A percentile compares a stretch with the other conserved stretches of the same genome.
phyloP scores from a whole-genome alignment of 2,797 vertebrate species.

The Ptychobarbus kaznakovi region DNA sequence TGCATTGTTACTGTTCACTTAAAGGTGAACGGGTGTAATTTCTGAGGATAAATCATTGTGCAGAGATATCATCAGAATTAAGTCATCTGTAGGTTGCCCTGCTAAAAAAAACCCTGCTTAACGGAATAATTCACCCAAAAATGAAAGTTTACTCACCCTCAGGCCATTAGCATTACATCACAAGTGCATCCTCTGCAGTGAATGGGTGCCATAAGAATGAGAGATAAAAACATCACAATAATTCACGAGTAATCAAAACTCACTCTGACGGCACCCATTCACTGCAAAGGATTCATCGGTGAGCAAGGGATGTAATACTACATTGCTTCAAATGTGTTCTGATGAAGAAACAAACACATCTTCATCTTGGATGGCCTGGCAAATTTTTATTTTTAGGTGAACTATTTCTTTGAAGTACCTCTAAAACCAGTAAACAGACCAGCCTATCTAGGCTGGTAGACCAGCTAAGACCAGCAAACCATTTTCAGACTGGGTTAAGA shows the following conservation, averaged over 20 bases:
- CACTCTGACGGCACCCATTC: neutral
- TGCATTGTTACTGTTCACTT: neutral
- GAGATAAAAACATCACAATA: neutral
- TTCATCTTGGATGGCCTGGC: neutral
- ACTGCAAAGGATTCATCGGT: neutral
- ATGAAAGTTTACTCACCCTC: neutral
- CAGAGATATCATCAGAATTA: neutral
- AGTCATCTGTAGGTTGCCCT: neutral
- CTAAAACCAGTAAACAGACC: neutral
- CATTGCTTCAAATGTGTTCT: neutral
- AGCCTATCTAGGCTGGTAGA: neutral
- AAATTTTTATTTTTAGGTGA: neutral
- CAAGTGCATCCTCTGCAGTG: neutral
- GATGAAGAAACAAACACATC: neutral
- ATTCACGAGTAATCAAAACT: neutral
- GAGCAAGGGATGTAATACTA: neutral
- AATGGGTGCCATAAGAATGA: neutral
- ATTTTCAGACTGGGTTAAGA: neutral
- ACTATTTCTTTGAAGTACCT: neutral
- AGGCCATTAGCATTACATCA: neutral
- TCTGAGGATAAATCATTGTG: neutral
- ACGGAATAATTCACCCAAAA: neutral
- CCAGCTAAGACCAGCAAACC: neutral
- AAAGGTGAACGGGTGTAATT: neutral
- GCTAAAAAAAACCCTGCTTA: neutral